phyloP scores from a whole-genome alignment of 2,113 vertebrate genomes.

The Myotis lucifugus region DNA sequence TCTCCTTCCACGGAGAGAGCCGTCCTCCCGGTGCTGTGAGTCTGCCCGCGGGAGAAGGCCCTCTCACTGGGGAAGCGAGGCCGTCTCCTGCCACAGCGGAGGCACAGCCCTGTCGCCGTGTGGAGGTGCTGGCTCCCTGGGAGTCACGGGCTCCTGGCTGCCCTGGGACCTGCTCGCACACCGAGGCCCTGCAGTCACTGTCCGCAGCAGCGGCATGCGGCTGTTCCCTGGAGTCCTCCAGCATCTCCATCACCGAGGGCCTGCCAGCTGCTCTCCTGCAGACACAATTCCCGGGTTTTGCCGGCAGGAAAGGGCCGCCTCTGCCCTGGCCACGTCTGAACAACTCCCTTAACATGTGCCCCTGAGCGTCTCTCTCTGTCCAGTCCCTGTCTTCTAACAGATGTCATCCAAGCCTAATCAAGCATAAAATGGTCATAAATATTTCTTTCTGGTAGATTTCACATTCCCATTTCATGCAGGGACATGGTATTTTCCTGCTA shows the following conservation, averaged over 20 bases:
- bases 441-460: slow-evolving; percentile 99
- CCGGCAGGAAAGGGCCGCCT: slow-evolving; percentile 89
- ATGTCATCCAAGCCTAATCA: slow-evolving; percentile 98
- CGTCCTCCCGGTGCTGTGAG: slow-evolving; percentile 48
- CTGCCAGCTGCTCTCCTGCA: slow-evolving; percentile 84
- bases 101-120: slow-evolving; percentile 76
- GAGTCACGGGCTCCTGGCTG: slow-evolving; percentile 70
- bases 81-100: slow-evolving; percentile 50
- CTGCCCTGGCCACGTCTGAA: slow-evolving; percentile 88
- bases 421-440: slow-evolving; percentile 99
- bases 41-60: slow-evolving; percentile 18
- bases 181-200: slow-evolving; percentile 51
- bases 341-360: slow-evolving; percentile 95
- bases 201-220: slow-evolving; percentile 82
- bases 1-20: slow-evolving; percentile 6
- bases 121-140: slow-evolving; percentile 75
- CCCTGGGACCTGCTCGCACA: slow-evolving; percentile 76
- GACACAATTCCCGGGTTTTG: slow-evolving; percentile 87
- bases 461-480: slow-evolving; percentile 97
- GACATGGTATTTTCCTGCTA: slow-evolving; percentile 94
- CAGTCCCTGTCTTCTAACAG: slow-evolving; percentile 94
- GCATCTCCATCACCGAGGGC: slow-evolving; percentile 82
- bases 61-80: slow-evolving; percentile 72
- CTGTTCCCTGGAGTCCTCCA: slow-evolving; percentile 69
- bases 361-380: slow-evolving; percentile 92